These are phyloP conservation scores for Martes flavigula DNA, from an alignment of 2,797 vertebrate genomes.

Conservation along the genomic window DNA sequence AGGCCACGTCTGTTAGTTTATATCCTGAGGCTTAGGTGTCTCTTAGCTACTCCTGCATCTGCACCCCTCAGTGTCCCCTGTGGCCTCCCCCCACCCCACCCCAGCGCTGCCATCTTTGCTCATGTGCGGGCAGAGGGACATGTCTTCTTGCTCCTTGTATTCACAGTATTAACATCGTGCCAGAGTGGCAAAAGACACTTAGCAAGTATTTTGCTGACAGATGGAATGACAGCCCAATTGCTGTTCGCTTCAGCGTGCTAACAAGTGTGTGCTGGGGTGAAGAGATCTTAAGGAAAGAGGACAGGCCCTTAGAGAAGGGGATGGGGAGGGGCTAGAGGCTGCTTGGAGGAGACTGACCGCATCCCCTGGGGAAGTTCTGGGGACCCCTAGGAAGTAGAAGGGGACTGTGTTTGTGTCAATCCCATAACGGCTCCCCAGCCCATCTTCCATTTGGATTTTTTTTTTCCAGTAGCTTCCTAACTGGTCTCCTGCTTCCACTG, in stretches of 20 bases:
- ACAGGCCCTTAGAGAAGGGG: background rate
- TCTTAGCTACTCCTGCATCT: background rate
- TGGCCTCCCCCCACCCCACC: background rate
- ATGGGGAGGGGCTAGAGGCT: background rate
- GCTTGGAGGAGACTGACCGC: background rate
- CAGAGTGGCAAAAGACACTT: background rate
- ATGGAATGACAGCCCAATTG: background rate
- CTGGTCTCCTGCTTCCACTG: background rate
- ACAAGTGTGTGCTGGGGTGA: background rate
- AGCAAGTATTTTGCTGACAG: background rate
- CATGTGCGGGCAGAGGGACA: background rate
- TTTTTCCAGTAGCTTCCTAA: background rate
- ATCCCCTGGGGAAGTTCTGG: background rate
- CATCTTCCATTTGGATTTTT: background rate
- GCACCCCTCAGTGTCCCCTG: background rate
- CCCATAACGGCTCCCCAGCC: background rate
- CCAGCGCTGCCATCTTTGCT: background rate
- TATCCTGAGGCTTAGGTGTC: background rate
- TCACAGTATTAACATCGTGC: background rate
- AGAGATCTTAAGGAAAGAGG: background rate
- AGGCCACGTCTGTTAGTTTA: background rate
- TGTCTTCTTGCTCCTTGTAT: background rate
- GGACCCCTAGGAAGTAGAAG: background rate
- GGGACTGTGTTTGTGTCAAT: background rate
- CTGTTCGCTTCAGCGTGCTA: background rate